Evolutionary conservation across 2,797 vertebrate genomes (phyloP), one percentile per base, ranked within the genome.

Genomic region (Oreonectes daqikongensis): DNA sequence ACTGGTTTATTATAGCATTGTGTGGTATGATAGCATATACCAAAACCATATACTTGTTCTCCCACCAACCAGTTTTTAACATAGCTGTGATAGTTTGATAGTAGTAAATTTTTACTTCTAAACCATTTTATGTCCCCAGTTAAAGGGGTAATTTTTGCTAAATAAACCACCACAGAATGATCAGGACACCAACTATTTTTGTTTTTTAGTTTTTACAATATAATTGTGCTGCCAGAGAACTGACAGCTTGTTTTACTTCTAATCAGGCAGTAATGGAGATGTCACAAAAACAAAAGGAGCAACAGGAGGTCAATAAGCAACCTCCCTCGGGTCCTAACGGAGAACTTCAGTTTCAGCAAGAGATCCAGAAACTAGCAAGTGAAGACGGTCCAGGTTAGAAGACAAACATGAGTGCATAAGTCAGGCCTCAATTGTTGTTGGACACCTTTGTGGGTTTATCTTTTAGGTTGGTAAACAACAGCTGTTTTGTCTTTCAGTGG

Each of bases 251-350:
- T 57, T 69, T 50, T 46, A 4, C 32, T 26, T 4, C 22, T 77
- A 30, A 2, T 0, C 69, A 97, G 96, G 96, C 95, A 0, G 90
- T 96, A 0, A 81, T 95, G 77, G 95, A 96, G 18, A 96, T 96
- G 94, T 95, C 95, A 10, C 94, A 96, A 84, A 93, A 93, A 69
- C 90, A 93, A 84, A 95, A 94, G 59, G 90, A 91, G 4, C 92
- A 93, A 75, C 90, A 89, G 86, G 87, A 83, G 22, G 81, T 26
- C 1, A 90, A 88, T 1, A 88, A 75, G 0, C 86, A 80, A 48
- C 91, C 89, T 0, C 91, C 90, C 0, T 71, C 85, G 0, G 91
- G 92, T 44, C 92, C 93, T 0, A 89, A 93, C 0, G 94, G 91
- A 32, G 91, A 94, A 65, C 90, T 95, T 4, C 91, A 90, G 82